A percentile compares a stretch with the other conserved stretches of the same genome.
Conservation (phyloP, 2,113 vertebrate genomes). For the Eurystomus gularis region DNA sequence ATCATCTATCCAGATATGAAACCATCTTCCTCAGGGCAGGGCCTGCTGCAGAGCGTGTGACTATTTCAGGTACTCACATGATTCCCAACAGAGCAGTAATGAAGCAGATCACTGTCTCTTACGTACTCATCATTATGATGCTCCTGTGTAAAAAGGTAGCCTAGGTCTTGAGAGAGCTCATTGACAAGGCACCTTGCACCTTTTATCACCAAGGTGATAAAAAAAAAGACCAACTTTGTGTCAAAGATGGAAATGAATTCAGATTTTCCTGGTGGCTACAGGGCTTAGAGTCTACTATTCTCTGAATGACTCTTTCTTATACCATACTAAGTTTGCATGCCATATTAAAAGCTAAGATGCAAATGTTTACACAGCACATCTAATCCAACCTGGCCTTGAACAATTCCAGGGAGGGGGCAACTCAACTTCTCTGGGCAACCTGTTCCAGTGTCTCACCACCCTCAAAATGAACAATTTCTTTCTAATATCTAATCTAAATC, state of each 20-base stretch:
- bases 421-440: too few relatives aligned
- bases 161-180: not conserved
- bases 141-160: not conserved
- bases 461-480: too few relatives aligned
- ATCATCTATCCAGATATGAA: not conserved
- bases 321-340: not conserved
- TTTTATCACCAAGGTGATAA: not conserved
- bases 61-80: not conserved
- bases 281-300: not conserved
- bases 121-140: not conserved
- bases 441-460: too few relatives aligned
- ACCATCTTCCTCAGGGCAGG: not conserved
- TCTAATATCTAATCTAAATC: not conserved
- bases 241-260: not conserved
- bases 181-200: not conserved
- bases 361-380: not conserved
- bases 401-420: not conserved
- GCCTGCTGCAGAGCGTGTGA: not conserved
- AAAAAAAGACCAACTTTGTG: not conserved
- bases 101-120: not conserved
- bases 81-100: not conserved
- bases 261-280: not conserved
- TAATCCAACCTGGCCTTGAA: not conserved
- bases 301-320: not conserved
- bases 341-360: not conserved